Evolutionary conservation across 2,888 invertebrate genomes (phyloP), one percentile per base, ranked within the genome.

Genomic region (Dasypogon diadema): DNA sequence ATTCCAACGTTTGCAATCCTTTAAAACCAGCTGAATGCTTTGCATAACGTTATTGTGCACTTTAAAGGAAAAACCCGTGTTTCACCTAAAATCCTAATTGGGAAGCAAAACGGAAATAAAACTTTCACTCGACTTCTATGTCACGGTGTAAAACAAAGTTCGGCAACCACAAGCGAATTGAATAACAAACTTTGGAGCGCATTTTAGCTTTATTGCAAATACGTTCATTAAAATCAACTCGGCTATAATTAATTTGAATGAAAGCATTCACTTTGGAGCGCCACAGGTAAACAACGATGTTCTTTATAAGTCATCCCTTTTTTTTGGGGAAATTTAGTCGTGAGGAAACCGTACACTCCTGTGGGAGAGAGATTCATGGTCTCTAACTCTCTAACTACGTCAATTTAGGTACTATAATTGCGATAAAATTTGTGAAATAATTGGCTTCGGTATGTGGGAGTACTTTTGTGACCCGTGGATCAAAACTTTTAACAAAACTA

Each of bases 1-100:
- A 37, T 34, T 18, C 21, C 8, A 60, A 18, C 21, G 12, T 60
- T 18, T n/a, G 26, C 1, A 34, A 37, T 34, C 60, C 34, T 37
- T 12, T 42, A 18, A 58, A 30, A n/a, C 14, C 6, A 42, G 12
- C 2, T 3, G 24, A 22, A 14, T 8, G 46, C 22, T 65, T 65
- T 46, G 65, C 16, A 65, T 65, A 65, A 42, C 46, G 18, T 46
- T 65, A 65, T 65, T 65, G 21, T 65, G 14, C 21, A n/a, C 46
- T 65, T 46, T 46, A 46, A 48, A 48, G 24, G 22, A 22, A 46
- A 65, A 65, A 65, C 65, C 22, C 46, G 24, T 65, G 65, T 65
- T 65, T 14, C 48, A 14, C 22, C 24, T 46, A 14, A 4, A 24
- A 46, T 65, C 48, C 65, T 21, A 46, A 65, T 65, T 65, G 65